Percentiles rank a stretch among this genome's conserved stretches.
Evolutionary conservation across 2,797 vertebrate genomes (phyloP).

Genomic region (Tinamus major): DNA sequence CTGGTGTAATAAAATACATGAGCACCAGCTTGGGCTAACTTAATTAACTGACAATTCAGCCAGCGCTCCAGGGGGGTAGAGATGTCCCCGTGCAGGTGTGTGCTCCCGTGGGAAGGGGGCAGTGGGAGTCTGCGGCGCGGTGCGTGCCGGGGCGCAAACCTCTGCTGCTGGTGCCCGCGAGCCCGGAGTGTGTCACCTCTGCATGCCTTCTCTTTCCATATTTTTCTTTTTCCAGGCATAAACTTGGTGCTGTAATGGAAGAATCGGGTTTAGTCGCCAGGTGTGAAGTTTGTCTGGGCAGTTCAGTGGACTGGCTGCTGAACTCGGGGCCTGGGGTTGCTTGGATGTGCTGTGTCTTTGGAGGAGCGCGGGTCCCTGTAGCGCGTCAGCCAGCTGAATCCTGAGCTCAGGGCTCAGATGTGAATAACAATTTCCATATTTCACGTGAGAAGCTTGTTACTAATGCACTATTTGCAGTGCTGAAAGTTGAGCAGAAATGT

Average conservation of each 20-base stretch:
- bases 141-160: background rate
- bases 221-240: background rate
- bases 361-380: background rate
- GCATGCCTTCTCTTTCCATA: background rate
- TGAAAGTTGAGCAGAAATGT: background rate
- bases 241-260: background rate
- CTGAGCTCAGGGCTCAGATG: background rate
- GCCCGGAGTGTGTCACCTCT: background rate
- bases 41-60: background rate
- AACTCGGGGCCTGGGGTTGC: background rate
- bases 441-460: background rate
- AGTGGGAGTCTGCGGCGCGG: background rate
- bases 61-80: background rate
- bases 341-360: background rate
- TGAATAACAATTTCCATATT: background rate
- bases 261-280: background rate
- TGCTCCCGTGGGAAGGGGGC: background rate
- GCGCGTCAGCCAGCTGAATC: background rate
- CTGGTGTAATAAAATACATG: background rate
- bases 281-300: background rate
- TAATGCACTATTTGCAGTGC: background rate
- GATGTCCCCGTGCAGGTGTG: background rate
- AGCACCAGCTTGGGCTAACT: background rate
- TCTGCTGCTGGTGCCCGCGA: background rate
- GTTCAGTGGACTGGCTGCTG: background rate